Conservation (phyloP, 2,113 vertebrate species). For the Salvelinus alpinus region DNA sequence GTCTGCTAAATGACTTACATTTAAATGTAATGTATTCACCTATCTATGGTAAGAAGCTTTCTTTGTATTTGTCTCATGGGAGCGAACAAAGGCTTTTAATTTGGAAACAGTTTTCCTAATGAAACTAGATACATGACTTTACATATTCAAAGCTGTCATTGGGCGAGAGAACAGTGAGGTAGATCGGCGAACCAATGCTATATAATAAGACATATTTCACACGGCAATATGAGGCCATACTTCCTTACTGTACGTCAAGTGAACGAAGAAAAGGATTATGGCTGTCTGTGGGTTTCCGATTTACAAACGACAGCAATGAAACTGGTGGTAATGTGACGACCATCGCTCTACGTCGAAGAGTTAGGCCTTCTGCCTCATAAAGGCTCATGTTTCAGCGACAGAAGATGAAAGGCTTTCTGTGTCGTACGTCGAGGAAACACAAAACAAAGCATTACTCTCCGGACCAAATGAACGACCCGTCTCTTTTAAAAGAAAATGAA, state of each 20-base stretch:
- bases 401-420: constrained; percentile 53
- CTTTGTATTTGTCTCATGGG: too few relatives aligned
- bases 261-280: constrained; percentile 29
- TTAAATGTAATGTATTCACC: too few relatives aligned
- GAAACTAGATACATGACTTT: neutral
- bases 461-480: constrained; percentile 51
- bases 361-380: constrained; percentile 35
- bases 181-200: too few relatives aligned
- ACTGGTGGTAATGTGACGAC: constrained; percentile 13
- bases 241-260: neutral
- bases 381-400: constrained; percentile 13
- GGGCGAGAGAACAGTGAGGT: too few relatives aligned
- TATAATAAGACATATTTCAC: too few relatives aligned
- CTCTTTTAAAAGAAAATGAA: constrained; percentile 51
- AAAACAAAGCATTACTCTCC: constrained; percentile 55
- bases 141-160: too few relatives aligned
- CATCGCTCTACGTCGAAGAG: neutral
- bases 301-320: constrained; percentile 24
- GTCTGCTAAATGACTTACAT: too few relatives aligned
- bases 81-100: neutral
- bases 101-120: neutral
- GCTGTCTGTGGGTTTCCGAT: constrained; percentile 25
- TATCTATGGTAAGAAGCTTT: too few relatives aligned
- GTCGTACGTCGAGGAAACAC: neutral
- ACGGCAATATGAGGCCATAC: neutral